phyloP scores from a whole-genome alignment of 2,113 vertebrate species.

The sheep (Ovis aries) region ARS-UI_Ramb_v3.0 NC_056055.1:246071001-246071500 shows the following conservation, averaged over 20 bases:
- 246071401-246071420: neutral
- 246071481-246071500: neutral
- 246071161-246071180: neutral
- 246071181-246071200: neutral
- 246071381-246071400: neutral
- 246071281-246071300: neutral
- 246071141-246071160: neutral
- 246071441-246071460: neutral
- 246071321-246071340: neutral
- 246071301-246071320: neutral
- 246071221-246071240: neutral
- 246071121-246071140: neutral
- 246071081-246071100: neutral
- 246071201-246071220: neutral
- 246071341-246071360: neutral
- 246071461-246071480: neutral
- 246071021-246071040: neutral
- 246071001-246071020: neutral
- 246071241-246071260: neutral
- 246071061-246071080: neutral
- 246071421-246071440: neutral
- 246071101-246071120: neutral
- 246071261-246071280: neutral
- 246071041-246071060: neutral
- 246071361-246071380: neutral